Evolutionary conservation across 1,140 invertebrate species (phyloP).

Genomic region (Orius insidiosus): DNA sequence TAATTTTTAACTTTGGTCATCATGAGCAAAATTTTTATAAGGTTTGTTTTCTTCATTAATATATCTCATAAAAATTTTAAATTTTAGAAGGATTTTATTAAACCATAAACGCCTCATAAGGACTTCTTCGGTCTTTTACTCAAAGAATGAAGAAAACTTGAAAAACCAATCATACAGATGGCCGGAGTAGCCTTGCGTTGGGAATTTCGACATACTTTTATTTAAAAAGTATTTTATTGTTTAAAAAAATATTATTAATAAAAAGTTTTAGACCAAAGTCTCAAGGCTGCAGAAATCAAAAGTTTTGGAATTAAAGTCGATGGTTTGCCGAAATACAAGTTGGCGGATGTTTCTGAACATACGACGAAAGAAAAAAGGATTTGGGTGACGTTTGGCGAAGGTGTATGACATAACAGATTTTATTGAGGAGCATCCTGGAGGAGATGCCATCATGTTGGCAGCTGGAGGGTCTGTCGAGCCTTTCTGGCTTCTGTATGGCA

Average conservation of each 20-base stretch:
- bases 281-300: constrained; percentile 4
- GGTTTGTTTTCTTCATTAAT: too few relatives aligned
- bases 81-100: too few relatives aligned
- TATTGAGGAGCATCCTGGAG: constrained; percentile 74
- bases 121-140: too few relatives aligned
- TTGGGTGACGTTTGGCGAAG: constrained; percentile 77
- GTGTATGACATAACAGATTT: constrained; percentile 96
- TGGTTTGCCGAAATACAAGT: constrained; percentile 38
- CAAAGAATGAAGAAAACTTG: too few relatives aligned
- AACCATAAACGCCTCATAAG: too few relatives aligned
- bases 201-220: neutral
- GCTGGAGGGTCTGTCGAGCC: constrained; percentile 85
- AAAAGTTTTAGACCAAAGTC: neutral
- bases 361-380: constrained; percentile 45
- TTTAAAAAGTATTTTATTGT: neutral
- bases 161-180: too few relatives aligned
- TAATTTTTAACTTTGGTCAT: too few relatives aligned
- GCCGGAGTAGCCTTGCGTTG: neutral
- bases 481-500: constrained; percentile 88
- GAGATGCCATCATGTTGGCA: constrained; percentile 72
- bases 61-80: too few relatives aligned
- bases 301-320: constrained; percentile 3
- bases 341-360: constrained; percentile 60
- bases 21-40: too few relatives aligned
- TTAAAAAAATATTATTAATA: neutral